Base-by-base conservation (phyloP, 2,797 vertebrate genomes). In the Danio choprae region DNA sequence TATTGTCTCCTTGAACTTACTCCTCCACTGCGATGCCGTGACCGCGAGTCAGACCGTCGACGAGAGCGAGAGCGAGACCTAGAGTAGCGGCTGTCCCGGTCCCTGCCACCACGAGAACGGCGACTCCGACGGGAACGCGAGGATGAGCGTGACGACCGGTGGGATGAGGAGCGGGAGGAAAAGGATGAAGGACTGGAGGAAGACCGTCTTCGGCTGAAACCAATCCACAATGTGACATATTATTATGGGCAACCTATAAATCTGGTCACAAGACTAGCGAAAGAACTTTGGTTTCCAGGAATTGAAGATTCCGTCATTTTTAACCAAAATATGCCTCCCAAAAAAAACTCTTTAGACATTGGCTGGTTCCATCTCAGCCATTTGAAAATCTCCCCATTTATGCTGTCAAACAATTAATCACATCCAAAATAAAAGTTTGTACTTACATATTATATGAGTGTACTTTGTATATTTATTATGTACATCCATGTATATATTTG, bases 111-210 rank as follows among this genome's bases (percentile, higher is more conserved):
- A 0, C 91, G 90, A 0, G 91, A 86, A 0, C 94, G 95, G 1
- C 94, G 95, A 4, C 92, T 86, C 0, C 94, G 95, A 1, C 94
- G 95, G 1, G 96, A 96, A 38, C 90, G 95, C 0, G 96, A 96
- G 11, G 94, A 95, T 0, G 94, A 95, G 51, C 89, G 92, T 13
- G 94, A 94, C 7, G 91, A 94, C 0, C 83, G 91, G 0, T 94
- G 95, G 0, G 95, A 94, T 15, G 93, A 94, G 38, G 89, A 94
- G 0, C 93, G 92, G 10, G 95, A 93, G 2, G 93, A 95, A 29
- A 93, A 95, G 0, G 95, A 93, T 2, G 95, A 94, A 83, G 84
- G 89, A 79, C 93, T 95, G 88, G 94, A 94, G 29, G 94, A 93
- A 7, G 94, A 94, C 56, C 92, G 95, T 86, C 95, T 92, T 91